A percentile compares a stretch with the other conserved stretches of the same genome.
Conservation (phyloP, 1,140 invertebrate species). For the Drosophila sproati region DNA sequence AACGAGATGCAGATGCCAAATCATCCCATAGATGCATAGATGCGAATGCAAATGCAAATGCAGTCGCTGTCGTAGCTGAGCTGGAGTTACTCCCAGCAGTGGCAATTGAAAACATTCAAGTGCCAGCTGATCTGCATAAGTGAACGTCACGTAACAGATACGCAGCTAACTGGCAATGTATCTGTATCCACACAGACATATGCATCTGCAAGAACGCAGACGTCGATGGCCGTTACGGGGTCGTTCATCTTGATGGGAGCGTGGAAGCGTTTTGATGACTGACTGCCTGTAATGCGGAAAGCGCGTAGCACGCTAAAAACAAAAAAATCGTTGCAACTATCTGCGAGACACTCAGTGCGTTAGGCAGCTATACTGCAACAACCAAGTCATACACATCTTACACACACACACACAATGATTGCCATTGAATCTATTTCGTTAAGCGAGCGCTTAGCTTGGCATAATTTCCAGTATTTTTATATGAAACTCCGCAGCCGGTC, state of each 20-base stretch:
- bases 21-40: too few relatives aligned
- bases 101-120: slow-evolving; percentile 78
- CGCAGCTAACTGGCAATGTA: slow-evolving; percentile 39
- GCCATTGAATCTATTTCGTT: slow-evolving; percentile 14
- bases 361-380: slow-evolving; percentile 4
- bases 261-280: slow-evolving; percentile 38
- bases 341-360: slow-evolving; percentile 23
- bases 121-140: slow-evolving; percentile 61
- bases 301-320: slow-evolving; percentile 37
- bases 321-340: slow-evolving; percentile 15
- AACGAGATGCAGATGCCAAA: slow-evolving; percentile 5
- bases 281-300: slow-evolving; percentile 51
- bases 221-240: slow-evolving; percentile 48
- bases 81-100: slow-evolving; percentile 44
- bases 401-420: slow-evolving; percentile 8
- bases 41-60: background rate
- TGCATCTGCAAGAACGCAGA: slow-evolving; percentile 35
- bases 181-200: slow-evolving; percentile 33
- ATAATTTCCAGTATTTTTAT: slow-evolving; percentile 20
- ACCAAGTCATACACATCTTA: background rate
- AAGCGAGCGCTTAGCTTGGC: slow-evolving; percentile 8
- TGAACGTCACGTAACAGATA: slow-evolving; percentile 50
- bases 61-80: slow-evolving; percentile 14
- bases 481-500: slow-evolving; percentile 8
- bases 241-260: slow-evolving; percentile 63